These are phyloP conservation scores for Phthorimaea operculella DNA, from an alignment of 1,140 invertebrate genomes.

Conservation along the genomic window DNA sequence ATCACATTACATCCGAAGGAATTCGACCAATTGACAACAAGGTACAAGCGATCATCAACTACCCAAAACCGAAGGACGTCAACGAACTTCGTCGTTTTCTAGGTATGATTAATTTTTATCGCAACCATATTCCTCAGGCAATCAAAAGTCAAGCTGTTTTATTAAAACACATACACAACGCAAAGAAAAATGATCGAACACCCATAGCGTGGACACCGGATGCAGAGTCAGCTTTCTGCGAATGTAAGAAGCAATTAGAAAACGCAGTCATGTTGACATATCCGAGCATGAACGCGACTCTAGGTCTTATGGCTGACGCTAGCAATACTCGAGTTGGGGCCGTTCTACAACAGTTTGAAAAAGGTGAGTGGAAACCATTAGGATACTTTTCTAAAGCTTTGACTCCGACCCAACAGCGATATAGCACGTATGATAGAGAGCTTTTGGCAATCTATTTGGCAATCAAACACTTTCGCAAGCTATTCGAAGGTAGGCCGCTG, in stretches of 20 bases:
- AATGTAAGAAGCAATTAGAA: slow-evolving; percentile 6
- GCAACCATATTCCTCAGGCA: slow-evolving; percentile 22
- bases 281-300: slow-evolving; percentile 2
- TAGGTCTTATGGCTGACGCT: slow-evolving; percentile 30
- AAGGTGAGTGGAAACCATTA: slow-evolving; percentile 31
- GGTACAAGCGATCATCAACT: slow-evolving; percentile 19
- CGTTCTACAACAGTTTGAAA: slow-evolving; percentile 32
- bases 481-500: slow-evolving; percentile 5
- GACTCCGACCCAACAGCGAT: too few species aligned
- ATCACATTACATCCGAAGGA: slow-evolving; percentile 1
- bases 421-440: too few species aligned
- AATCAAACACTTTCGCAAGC: slow-evolving; percentile 2
- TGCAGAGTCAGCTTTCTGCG: slow-evolving; percentile 3
- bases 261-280: slow-evolving; percentile 7
- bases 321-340: slow-evolving; percentile 38
- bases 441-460: slow-evolving; percentile 6
- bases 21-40: slow-evolving; percentile 5
- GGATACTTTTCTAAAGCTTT: slow-evolving; percentile 42
- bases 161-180: background rate
- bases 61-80: slow-evolving; percentile 15
- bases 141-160: slow-evolving; percentile 12
- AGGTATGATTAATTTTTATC: slow-evolving; percentile 33
- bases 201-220: slow-evolving; percentile 6
- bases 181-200: slow-evolving; percentile 9
- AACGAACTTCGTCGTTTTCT: slow-evolving; percentile 31